Evolutionary conservation across 2,888 invertebrate species (phyloP), one percentile per base, ranked within the genome.

Genomic region (Poecilus cupreus): DNA sequence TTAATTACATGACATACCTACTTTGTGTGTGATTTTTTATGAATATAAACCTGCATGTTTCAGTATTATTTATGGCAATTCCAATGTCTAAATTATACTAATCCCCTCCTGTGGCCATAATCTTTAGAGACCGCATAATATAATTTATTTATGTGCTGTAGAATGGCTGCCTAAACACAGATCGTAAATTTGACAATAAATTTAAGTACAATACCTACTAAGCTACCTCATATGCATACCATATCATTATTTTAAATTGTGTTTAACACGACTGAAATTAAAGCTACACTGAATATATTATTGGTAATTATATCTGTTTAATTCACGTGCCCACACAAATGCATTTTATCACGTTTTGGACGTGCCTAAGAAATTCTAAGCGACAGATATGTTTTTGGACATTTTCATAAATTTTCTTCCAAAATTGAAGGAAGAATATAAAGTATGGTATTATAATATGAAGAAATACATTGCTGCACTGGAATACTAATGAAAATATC

Each of bases 271-370:
- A 24, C 11, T 3, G 26, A 60, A 60, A 60, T 60, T 60, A 60
- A 13, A 60, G 60, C 26, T n/a, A 39, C 70, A 18, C 2, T 70
- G 18, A 16, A 18, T 70, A 37, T 64, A 64, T 70, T 43, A 70
- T 43, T 39, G 16, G 70, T 70, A 70, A 70, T 70, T 70, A 70
- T 70, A 39, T 70, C 70, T 70, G 22, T 70, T 64, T 43, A 70
- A 22, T 39, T 37, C 39, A 16, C 22, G 70, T 70, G 43, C 70
- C 18, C n/a, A 70, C 70, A 16, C 10, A 39, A 16, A 16, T 70
- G 70, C 43, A 43, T 70, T 70, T 39, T 70, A 37, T 43, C 43
- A 43, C 70, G 43, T 70, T 70, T 24, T 13, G 13, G 6, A 60
- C 60, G 60, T 60, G 60, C 24, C 13, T 60, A 43, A 11, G 60